These are phyloP conservation scores for Sapajus apella DNA, from an alignment of 2,113 vertebrate genomes.

Conservation along the genomic window DNA sequence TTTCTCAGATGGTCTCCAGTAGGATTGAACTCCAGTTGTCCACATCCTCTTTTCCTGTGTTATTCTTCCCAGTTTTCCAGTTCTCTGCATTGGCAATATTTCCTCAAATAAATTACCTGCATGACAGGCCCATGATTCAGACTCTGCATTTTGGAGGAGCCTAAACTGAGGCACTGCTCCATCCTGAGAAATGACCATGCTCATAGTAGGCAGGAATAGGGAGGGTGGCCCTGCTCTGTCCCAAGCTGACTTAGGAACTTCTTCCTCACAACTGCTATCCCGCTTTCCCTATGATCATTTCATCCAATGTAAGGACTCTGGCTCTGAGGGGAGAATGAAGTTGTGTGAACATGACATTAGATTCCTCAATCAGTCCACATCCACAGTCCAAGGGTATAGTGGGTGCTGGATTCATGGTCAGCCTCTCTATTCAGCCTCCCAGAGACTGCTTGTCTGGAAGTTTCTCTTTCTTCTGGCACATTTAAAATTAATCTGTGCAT, in stretches of 20 bases:
- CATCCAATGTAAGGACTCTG: neutral
- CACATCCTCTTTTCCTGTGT: neutral
- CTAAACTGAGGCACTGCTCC: neutral
- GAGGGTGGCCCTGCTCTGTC: neutral
- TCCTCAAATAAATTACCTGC: neutral
- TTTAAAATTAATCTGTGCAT: neutral
- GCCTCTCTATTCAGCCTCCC: neutral
- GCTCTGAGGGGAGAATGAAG: neutral
- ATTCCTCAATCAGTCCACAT: neutral
- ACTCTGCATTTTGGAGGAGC: neutral
- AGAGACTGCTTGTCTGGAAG: neutral
- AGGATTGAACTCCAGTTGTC: neutral
- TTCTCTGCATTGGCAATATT: neutral
- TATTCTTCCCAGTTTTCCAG: neutral
- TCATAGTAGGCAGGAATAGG: neutral
- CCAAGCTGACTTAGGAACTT: neutral
- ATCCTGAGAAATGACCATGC: neutral
- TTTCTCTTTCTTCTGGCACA: neutral
- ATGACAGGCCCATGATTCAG: neutral
- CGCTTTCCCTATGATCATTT: neutral
- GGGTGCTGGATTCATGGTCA: too few relatives aligned
- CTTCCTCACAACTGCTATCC: neutral
- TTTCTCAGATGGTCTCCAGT: neutral
- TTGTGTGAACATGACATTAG: neutral
- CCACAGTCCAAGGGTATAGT: neutral